phyloP scores from a whole-genome alignment of 2,888 invertebrate genomes.

The Luffia ferchaultella region DNA sequence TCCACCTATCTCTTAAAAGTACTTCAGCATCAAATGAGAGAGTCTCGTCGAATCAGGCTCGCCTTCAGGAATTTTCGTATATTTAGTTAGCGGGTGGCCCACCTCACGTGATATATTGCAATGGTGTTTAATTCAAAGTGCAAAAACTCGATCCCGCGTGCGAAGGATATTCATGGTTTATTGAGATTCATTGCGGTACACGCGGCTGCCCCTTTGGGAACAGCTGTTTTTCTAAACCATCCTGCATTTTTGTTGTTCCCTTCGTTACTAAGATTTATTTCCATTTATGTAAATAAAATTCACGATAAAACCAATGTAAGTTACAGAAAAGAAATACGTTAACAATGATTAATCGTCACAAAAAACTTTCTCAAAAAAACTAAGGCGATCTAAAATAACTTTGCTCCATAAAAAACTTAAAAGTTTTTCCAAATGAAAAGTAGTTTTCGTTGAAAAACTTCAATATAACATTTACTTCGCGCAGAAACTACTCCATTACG shows the following conservation, averaged over 20 bases:
- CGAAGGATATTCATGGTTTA: conserved; percentile 10
- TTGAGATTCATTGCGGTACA: conserved; percentile 20
- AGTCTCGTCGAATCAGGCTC: too few species aligned
- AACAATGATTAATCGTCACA: too few species aligned
- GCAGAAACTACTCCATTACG: neutral
- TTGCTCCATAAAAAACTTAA: neutral
- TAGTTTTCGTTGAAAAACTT: neutral
- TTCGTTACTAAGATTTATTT: too few species aligned
- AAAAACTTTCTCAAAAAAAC: neutral
- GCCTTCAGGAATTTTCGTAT: too few species aligned
- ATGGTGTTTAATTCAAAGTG: conserved; percentile 25
- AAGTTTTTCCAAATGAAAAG: neutral
- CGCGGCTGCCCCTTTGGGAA: neutral
- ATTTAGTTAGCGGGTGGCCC: neutral
- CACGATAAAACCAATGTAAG: too few species aligned
- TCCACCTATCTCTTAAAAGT: too few species aligned
- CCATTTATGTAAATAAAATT: too few species aligned
- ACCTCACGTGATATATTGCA: conserved; percentile 17
- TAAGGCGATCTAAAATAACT: neutral
- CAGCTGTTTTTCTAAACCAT: too few species aligned
- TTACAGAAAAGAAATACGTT: too few species aligned
- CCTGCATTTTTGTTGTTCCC: neutral
- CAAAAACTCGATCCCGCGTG: conserved; percentile 16
- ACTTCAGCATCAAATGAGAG: too few species aligned
- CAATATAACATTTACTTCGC: neutral